These are phyloP conservation scores for Corydoras maculifer DNA, from an alignment of 2,113 vertebrate genomes.

Conservation along the genomic window DNA sequence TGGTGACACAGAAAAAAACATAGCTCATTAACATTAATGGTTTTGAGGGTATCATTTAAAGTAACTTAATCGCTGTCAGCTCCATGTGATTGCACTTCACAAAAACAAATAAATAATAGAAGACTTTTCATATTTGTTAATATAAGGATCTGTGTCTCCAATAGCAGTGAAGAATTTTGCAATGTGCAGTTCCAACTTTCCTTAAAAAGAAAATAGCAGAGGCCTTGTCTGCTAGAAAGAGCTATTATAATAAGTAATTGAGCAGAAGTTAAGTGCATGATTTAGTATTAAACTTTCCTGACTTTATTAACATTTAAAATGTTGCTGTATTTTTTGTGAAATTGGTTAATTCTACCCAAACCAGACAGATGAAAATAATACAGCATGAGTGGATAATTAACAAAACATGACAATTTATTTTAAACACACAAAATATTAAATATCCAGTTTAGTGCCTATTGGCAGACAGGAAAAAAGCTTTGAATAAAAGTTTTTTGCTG, in stretches of 20 bases:
- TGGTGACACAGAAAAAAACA: conserved; percentile 46
- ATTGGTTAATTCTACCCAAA: too few species aligned
- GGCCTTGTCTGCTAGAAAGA: background rate
- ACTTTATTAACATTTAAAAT: background rate
- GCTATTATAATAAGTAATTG: conserved; percentile 13
- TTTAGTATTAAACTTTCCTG: background rate
- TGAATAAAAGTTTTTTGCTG: conserved; percentile 5
- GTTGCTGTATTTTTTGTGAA: too few species aligned
- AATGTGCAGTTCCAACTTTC: too few species aligned
- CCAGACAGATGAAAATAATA: too few species aligned
- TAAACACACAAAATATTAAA: too few species aligned
- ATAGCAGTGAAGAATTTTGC: background rate
- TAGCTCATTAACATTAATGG: conserved; percentile 59
- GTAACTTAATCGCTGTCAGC: conserved; percentile 59
- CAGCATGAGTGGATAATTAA: too few species aligned
- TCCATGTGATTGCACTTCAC: conserved; percentile 67
- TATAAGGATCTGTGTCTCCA: background rate
- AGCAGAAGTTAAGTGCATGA: background rate
- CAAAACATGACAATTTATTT: too few species aligned
- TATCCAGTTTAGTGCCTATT: too few species aligned
- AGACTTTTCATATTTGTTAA: too few species aligned
- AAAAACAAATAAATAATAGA: conserved; percentile 65
- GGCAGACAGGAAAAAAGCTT: background rate
- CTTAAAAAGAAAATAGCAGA: background rate
- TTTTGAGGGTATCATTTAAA: conserved; percentile 61